Evolutionary conservation across 1,140 invertebrate species (phyloP).

Genomic region (Maconellicoccus hirsutus): DNA sequence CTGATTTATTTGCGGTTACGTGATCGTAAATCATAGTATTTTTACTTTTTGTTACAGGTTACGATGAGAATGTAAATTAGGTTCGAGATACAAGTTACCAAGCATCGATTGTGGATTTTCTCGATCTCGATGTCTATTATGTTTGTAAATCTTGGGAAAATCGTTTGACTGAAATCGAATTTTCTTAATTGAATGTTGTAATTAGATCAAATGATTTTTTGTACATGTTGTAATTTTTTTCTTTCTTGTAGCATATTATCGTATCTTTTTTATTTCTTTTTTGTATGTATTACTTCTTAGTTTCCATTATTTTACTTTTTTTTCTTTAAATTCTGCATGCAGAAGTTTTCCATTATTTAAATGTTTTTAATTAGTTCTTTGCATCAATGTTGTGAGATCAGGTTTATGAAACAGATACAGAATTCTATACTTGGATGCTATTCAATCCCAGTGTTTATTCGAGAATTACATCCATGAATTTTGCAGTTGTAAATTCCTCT

Average conservation of each 20-base stretch:
- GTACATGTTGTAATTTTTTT: not conserved
- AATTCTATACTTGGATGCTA: too few relatives aligned
- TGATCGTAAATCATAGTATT: not conserved
- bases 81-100: not conserved
- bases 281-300: not conserved
- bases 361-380: not conserved
- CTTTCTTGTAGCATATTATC: not conserved
- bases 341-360: not conserved
- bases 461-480: too few relatives aligned
- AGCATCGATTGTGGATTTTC: not conserved
- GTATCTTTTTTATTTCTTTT: not conserved
- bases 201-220: not conserved
- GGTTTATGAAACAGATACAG: not conserved
- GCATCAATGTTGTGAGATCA: not conserved
- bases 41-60: not conserved
- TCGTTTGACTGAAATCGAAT: not conserved
- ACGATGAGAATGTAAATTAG: slow-evolving; percentile 5
- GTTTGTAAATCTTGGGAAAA: not conserved
- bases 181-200: not conserved
- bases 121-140: not conserved
- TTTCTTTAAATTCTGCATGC: not conserved
- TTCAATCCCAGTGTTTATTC: too few relatives aligned
- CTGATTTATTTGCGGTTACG: too few relatives aligned
- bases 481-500: too few relatives aligned
- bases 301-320: not conserved